Evolutionary conservation across 2,797 vertebrate genomes (phyloP).

Genomic region (Margarornis squamiger): DNA sequence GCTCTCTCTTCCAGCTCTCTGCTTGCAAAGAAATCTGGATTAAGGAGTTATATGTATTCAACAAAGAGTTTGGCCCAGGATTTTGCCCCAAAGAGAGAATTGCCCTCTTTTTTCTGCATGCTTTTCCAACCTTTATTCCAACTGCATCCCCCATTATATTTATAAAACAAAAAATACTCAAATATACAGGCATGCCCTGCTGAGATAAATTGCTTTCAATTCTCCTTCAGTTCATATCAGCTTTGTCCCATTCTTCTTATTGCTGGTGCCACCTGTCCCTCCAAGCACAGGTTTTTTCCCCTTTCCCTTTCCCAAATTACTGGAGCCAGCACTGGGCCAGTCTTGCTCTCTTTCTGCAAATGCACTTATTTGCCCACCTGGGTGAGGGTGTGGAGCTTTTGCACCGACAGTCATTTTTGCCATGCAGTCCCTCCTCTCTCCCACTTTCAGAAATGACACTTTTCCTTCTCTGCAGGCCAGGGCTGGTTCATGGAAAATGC

Average conservation of each 20-base stretch:
- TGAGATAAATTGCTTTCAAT: constrained; percentile 38
- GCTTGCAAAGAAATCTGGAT: not conserved
- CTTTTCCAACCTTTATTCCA: not conserved
- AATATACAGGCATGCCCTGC: not conserved
- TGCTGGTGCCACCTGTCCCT: constrained; percentile 20
- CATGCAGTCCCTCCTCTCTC: not conserved
- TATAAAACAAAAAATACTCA: not conserved
- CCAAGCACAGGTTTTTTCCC: not conserved
- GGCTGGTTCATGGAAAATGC: not conserved
- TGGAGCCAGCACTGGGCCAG: not conserved
- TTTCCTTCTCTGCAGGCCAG: not conserved
- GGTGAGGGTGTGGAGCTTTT: not conserved
- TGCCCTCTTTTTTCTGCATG: not conserved
- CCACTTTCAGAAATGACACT: not conserved
- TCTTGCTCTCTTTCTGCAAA: not conserved
- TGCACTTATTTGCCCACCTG: rapidly evolving
- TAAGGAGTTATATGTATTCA: not conserved
- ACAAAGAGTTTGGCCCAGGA: not conserved
- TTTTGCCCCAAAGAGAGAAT: not conserved
- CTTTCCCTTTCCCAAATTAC: not conserved
- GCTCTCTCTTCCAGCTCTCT: not conserved
- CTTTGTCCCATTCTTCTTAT: constrained; percentile 24
- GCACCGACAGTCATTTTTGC: not conserved
- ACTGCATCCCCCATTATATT: not conserved
- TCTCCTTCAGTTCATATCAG: constrained; percentile 22